These are phyloP conservation scores for Drosophila athabasca DNA, from an alignment of 1,140 invertebrate genomes.

Conservation along the genomic window DNA sequence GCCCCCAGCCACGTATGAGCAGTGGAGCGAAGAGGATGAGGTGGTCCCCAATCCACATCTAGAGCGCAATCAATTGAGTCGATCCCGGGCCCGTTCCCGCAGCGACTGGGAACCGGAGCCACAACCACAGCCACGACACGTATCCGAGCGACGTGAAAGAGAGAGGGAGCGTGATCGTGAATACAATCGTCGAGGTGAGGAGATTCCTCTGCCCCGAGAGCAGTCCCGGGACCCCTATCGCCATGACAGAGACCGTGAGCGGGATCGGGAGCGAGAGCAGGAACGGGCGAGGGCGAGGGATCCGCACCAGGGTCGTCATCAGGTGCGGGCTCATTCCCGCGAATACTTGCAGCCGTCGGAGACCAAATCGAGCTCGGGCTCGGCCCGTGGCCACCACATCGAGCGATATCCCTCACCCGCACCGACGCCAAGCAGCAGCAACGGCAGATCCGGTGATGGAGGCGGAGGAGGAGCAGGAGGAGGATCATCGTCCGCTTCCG, in stretches of 20 bases:
- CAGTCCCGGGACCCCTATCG: conserved; percentile 57
- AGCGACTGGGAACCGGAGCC: conserved; percentile 66
- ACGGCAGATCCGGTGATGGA: conserved; percentile 18
- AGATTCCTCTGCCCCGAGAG: conserved; percentile 28
- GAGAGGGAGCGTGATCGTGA: conserved; percentile 55
- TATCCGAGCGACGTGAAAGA: conserved; percentile 34
- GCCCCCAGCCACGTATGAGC: conserved; percentile 56
- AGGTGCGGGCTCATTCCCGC: conserved; percentile 56
- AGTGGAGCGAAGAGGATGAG: conserved; percentile 77
- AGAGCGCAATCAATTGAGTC: conserved; percentile 22
- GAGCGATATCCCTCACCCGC: conserved; percentile 67
- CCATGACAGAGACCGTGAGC: conserved; percentile 47
- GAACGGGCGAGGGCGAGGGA: conserved; percentile 22
- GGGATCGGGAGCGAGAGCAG: conserved; percentile 24
- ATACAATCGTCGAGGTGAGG: conserved; percentile 37
- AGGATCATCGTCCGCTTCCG: conserved; percentile 12
- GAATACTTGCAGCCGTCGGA: conserved; percentile 59
- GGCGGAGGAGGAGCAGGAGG: neutral
- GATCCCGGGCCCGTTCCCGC: conserved; percentile 73
- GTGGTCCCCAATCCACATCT: conserved; percentile 37
- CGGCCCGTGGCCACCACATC: conserved; percentile 34
- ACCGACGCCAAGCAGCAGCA: conserved; percentile 46
- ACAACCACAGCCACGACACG: conserved; percentile 24
- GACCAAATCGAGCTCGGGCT: conserved; percentile 43
- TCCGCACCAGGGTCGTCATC: conserved; percentile 32